phyloP scores from a whole-genome alignment of 2,797 vertebrate species.

The Geotrypetes seraphini region DNA sequence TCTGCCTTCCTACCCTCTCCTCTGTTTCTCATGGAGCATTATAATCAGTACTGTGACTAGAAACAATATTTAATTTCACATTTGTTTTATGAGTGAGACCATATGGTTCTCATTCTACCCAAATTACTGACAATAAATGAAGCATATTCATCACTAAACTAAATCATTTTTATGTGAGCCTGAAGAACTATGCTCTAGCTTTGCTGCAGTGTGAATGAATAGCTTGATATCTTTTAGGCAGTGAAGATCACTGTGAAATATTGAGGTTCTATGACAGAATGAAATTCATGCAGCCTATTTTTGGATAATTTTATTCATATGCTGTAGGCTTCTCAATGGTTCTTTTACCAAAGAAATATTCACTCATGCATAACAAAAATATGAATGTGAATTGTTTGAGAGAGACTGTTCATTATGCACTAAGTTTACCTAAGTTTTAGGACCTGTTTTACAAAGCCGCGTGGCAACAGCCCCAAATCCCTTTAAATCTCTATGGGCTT shows the following conservation, averaged over 20 bases:
- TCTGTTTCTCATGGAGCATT: background rate
- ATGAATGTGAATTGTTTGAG: background rate
- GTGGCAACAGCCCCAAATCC: too few species aligned
- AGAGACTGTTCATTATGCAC: background rate
- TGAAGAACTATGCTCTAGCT: background rate
- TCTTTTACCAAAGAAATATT: background rate
- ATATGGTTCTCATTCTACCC: background rate
- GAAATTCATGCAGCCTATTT: too few species aligned
- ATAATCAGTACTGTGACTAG: background rate
- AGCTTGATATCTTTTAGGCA: background rate
- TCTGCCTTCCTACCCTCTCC: background rate
- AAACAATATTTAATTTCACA: background rate
- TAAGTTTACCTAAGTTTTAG: too few species aligned
- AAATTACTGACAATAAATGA: slow-evolving; percentile 3
- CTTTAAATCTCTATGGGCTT: too few species aligned
- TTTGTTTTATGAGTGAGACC: background rate
- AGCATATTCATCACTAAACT: slow-evolving; percentile 5
- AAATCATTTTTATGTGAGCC: slow-evolving; percentile 1
- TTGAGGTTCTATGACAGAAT: background rate
- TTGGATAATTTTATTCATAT: background rate
- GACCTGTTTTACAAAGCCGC: too few species aligned
- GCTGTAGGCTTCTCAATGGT: background rate
- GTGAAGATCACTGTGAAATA: background rate
- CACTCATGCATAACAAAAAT: background rate
- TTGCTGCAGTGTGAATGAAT: background rate